Evolutionary conservation across 1,140 invertebrate species (phyloP), one percentile per base, ranked within the genome.

Genomic region (Adelges cooleyi): DNA sequence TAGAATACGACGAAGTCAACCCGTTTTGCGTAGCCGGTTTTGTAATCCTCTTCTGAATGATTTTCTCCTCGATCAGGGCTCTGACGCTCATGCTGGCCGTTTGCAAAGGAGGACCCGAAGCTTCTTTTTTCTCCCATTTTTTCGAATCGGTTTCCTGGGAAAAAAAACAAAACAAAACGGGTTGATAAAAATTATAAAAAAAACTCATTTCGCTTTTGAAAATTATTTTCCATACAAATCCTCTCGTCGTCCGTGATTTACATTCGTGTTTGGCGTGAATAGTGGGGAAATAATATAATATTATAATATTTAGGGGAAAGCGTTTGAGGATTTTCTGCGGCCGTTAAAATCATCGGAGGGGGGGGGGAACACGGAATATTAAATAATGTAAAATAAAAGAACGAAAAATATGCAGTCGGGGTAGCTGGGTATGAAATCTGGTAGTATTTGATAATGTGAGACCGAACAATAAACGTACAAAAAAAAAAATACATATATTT

Each of bases 31-130:
- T 36, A 42, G 62, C 38, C 20, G 70, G 77, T 71, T 77, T 77
- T 15, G 80, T 82, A 15, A 79, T 84, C 65, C 88, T 77, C 70
- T 89, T 89, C 71, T 88, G 90, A 68, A 90, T 92, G 65, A 92
- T 93, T 74, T 92, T 92, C 73, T 93, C 90, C 75, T 92, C 89
- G 67, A 93, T 92, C 2, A 92, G 80, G 13, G 89, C 90, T 50
- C 89, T 77, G 2, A 92, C 88, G 67, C 88, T 90, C 66, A 90
- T 84, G 50, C 88, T 91, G 1, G 89, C 89, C 8, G 89, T 92
- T 78, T 91, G 89, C 65, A 93, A 71, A 0, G 89, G 89, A 6
- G 89, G 87, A 1, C 86, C 86, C 3, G 79, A 80, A 0, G 84
- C 78, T 71, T 90, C 87, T 71, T 90, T 91, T 73, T 89, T 90